A percentile compares a stretch with the other conserved stretches of the same genome.
Evolutionary conservation across 2,797 vertebrate genomes (phyloP).

Genomic region (Craterocephalus amniculus): DNA sequence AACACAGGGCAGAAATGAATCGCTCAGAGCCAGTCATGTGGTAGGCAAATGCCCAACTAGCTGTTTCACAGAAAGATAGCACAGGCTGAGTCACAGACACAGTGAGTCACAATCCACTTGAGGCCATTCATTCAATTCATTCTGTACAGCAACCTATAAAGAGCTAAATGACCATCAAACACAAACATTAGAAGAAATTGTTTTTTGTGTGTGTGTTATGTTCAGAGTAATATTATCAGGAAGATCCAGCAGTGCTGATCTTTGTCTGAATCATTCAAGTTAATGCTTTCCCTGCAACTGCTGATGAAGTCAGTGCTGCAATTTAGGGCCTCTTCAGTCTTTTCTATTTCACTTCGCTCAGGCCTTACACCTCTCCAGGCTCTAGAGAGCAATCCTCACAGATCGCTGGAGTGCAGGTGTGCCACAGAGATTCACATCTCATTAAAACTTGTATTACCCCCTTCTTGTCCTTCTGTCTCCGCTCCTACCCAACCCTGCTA

Average conservation of each 20-base stretch:
- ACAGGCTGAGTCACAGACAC: conserved; percentile 45
- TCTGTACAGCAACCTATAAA: conserved; percentile 21
- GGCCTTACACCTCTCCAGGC: conserved; percentile 54
- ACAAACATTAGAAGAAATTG: conserved; percentile 25
- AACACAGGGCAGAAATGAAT: conserved; percentile 52
- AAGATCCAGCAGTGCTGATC: conserved; percentile 21
- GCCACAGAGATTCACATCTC: conserved; percentile 74
- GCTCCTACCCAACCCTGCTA: conserved; percentile 62
- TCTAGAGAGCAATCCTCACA: conserved; percentile 66
- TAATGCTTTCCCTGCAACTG: conserved; percentile 39
- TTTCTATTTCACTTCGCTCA: conserved; percentile 45
- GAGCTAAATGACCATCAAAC: conserved; percentile 38
- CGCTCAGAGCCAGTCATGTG: conserved; percentile 43
- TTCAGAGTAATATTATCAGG: conserved; percentile 1
- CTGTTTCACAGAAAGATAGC: conserved; percentile 38
- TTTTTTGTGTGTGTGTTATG: conserved; percentile 22
- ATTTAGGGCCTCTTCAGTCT: conserved; percentile 39
- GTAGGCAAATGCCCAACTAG: conserved; percentile 35
- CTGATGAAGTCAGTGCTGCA: conserved; percentile 35
- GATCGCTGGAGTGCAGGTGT: conserved; percentile 68
- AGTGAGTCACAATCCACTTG: conserved; percentile 40
- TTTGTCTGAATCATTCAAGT: conserved; percentile 34
- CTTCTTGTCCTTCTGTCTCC: conserved; percentile 55
- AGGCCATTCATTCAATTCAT: conserved; percentile 28
- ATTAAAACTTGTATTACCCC: conserved; percentile 80